phyloP scores from a whole-genome alignment of 2,888 invertebrate species.

The Eupithecia subfuscata region DNA sequence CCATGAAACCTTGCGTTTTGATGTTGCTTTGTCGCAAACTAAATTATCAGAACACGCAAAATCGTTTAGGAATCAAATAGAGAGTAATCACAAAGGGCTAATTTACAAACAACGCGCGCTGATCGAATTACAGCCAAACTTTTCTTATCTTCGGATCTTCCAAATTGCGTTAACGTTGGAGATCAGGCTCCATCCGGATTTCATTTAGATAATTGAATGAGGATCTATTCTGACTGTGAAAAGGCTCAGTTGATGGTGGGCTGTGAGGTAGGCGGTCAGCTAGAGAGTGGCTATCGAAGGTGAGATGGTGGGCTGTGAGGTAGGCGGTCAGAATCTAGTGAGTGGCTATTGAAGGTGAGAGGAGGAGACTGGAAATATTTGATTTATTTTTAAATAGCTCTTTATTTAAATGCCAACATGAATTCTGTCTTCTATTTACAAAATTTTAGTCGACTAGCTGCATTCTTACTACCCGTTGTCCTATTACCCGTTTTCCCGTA shows the following conservation, averaged over 20 bases:
- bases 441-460: too few relatives aligned
- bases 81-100: slow-evolving; percentile 31
- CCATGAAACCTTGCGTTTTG: background rate
- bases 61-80: slow-evolving; percentile 9
- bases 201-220: slow-evolving; percentile 83
- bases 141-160: slow-evolving; percentile 60
- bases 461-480: too few relatives aligned
- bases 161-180: slow-evolving; percentile 77
- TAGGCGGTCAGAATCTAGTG: slow-evolving; percentile 26
- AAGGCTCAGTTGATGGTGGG: slow-evolving; percentile 65
- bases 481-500: too few relatives aligned
- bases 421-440: too few relatives aligned
- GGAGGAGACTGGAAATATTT: too few relatives aligned
- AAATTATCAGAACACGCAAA: background rate
- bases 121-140: slow-evolving; percentile 59
- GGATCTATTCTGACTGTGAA: slow-evolving; percentile 77
- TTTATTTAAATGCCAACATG: too few relatives aligned
- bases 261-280: slow-evolving; percentile 46
- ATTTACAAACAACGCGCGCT: slow-evolving; percentile 37
- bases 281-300: too few relatives aligned
- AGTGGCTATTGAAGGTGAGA: too few relatives aligned
- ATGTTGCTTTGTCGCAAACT: background rate
- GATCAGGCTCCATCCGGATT: slow-evolving; percentile 78
- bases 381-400: too few relatives aligned
- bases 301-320: slow-evolving; percentile 55